Percentiles rank a stretch among this genome's conserved stretches.
Conservation (phyloP, 2,113 vertebrate genomes). For the Otocyon megalotis region DNA sequence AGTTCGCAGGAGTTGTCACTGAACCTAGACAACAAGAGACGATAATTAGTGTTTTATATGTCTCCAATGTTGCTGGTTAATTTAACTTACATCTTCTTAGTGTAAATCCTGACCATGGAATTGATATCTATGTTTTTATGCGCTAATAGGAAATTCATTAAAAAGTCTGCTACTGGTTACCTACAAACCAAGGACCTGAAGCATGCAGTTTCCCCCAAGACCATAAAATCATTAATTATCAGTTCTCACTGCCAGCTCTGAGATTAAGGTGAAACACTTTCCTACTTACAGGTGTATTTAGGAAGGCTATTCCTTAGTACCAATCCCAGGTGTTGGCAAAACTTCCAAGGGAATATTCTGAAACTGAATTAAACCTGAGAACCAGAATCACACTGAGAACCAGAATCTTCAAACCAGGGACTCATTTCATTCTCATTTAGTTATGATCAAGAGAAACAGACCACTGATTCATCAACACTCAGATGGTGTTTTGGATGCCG, state of each 20-base stretch:
- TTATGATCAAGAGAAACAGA: background rate
- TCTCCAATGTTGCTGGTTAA: background rate
- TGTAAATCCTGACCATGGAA: background rate
- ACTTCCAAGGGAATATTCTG: background rate
- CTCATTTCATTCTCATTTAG: background rate
- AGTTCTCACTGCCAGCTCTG: background rate
- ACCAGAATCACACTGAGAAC: background rate
- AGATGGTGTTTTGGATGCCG: background rate
- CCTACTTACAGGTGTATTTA: background rate
- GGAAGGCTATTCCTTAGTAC: background rate
- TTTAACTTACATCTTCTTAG: background rate
- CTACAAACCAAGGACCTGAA: background rate
- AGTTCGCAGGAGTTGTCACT: constrained; percentile 91
- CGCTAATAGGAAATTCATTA: background rate
- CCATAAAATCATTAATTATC: background rate
- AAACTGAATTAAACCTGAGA: background rate
- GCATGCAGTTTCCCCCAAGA: background rate
- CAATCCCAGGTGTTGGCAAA: background rate
- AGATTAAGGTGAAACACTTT: background rate
- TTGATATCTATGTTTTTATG: background rate
- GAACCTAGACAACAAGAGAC: constrained; percentile 86
- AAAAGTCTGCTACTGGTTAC: background rate
- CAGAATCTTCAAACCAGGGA: background rate
- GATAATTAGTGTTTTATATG: background rate
- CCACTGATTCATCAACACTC: background rate